Conservation (phyloP, 2,888 invertebrate species). For the Dromius quadrimaculatus region DNA sequence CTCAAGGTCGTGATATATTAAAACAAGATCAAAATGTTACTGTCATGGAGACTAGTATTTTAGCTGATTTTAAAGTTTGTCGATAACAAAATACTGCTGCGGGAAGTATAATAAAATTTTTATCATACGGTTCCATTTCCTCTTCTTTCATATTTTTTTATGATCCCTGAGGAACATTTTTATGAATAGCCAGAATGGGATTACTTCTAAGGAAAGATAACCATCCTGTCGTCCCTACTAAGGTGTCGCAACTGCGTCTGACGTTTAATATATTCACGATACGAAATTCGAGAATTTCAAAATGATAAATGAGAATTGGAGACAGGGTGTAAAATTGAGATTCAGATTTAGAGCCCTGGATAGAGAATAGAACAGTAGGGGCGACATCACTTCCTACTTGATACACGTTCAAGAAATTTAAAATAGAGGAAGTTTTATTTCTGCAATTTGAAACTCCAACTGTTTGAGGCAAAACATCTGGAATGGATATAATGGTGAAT, state of each 20-base stretch:
- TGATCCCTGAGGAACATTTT: background rate
- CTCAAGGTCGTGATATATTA: no score
- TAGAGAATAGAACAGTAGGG: background rate
- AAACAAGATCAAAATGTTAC: no score
- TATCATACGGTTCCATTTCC: no score
- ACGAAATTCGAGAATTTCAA: conserved; percentile 11
- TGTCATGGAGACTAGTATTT: no score
- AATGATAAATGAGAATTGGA: conserved; percentile 27
- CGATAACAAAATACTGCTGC: no score
- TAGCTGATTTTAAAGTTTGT: no score
- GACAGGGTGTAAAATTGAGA: conserved; percentile 25
- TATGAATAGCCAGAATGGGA: background rate
- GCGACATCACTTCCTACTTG: background rate
- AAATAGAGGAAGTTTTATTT: conserved; percentile 18
- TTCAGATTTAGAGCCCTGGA: conserved; percentile 6
- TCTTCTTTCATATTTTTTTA: no score
- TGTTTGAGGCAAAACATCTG: conserved; percentile 7
- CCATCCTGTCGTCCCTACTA: background rate
- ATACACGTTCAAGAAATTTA: conserved; percentile 1
- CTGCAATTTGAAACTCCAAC: conserved; percentile 14
- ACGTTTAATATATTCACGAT: conserved; percentile 32
- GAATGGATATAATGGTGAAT: background rate
- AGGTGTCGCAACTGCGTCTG: background rate
- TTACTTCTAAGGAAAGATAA: background rate
- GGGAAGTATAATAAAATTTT: no score